Evolutionary conservation across 2,113 vertebrate genomes (phyloP).

Genomic region (Jaculus jaculus): DNA sequence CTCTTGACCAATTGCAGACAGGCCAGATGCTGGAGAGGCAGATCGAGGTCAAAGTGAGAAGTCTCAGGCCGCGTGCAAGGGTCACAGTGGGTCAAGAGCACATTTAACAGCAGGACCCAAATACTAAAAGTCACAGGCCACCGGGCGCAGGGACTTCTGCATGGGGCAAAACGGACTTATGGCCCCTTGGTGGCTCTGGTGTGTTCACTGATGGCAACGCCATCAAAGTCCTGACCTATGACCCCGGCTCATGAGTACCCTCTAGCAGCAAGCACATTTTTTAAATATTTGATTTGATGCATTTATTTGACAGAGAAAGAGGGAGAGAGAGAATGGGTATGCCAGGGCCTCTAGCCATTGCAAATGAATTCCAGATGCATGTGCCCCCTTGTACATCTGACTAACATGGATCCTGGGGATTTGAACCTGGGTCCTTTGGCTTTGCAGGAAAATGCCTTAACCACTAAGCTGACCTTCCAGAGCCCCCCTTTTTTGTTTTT

Average conservation of each 20-base stretch:
- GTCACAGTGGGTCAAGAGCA: neutral
- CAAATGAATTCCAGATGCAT: no score
- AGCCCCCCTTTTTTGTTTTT: no score
- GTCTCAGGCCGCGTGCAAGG: neutral
- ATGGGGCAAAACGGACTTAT: no score
- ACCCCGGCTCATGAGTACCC: neutral
- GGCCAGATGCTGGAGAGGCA: neutral
- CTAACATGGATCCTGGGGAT: no score
- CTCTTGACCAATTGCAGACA: neutral
- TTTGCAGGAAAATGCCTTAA: no score
- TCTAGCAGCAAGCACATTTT: neutral
- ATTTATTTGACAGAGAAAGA: no score
- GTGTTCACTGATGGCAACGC: neutral
- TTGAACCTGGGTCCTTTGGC: no score
- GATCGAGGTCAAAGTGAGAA: neutral
- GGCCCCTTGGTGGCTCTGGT: neutral
- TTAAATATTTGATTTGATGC: no score
- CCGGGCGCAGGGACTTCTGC: neutral
- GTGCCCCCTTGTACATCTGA: no score
- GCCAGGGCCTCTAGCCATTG: no score
- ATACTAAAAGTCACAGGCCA: neutral
- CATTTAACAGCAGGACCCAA: neutral
- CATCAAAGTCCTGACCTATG: neutral
- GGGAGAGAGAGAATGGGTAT: no score
- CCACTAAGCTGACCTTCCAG: no score